Evolutionary conservation across 2,113 vertebrate genomes (phyloP).

Genomic region (Gavia stellata): DNA sequence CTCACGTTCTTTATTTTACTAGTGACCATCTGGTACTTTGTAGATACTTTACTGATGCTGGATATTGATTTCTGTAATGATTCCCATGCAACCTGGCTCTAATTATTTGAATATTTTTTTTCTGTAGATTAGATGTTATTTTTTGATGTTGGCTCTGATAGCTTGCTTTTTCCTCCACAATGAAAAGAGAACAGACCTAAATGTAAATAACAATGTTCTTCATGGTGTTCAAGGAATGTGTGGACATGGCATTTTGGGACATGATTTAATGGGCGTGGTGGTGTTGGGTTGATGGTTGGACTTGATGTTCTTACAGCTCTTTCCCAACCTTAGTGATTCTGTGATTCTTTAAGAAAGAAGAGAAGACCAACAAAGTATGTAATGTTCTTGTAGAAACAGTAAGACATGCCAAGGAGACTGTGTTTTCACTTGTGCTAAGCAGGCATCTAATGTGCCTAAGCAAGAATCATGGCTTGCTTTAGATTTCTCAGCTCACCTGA

Average conservation of each 20-base stretch:
- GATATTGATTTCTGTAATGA: neutral
- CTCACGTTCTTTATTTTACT: neutral
- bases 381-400: neutral
- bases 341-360: no score
- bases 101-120: neutral
- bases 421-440: neutral
- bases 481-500: neutral
- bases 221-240: no score
- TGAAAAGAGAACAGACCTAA: neutral
- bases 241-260: no score
- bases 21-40: constrained; percentile 11
- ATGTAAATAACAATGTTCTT: neutral
- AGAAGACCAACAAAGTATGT: no score
- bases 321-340: no score
- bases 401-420: rapidly evolving
- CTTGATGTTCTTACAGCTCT: no score
- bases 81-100: neutral
- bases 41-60: neutral
- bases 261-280: no score
- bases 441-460: neutral
- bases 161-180: neutral
- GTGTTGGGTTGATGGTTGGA: no score
- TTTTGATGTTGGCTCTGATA: neutral
- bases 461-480: neutral
- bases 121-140: neutral